Base-by-base conservation (phyloP, 2,113 vertebrate genomes). In the Furnarius figulus region DNA sequence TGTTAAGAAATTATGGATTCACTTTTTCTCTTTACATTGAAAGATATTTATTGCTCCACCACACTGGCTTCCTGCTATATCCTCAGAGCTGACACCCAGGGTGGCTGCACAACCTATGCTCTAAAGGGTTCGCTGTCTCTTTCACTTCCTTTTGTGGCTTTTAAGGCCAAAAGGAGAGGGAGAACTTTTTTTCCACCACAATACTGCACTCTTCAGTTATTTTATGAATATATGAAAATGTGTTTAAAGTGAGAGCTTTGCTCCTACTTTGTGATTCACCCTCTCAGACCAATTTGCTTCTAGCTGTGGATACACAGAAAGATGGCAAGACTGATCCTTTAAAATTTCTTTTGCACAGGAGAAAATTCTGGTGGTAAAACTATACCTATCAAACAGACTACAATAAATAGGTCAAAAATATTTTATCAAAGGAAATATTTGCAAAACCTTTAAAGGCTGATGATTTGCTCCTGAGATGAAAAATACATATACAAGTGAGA, bases 141-240 rank as follows among this genome's bases (percentile, higher is more conserved):
- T 70, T 94, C 68, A 96, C 59, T 97, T 97, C 96, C 94, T 77
- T 95, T 94, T 91, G 93, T 35, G 63, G 87, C 37, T 96, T 94
- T 84, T 18, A 93, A 94, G 72, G 85, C 74, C 47, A 11, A 93
- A 90, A 89, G 1, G 6, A 68, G 59, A 76, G 44, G 44, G 46
- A 70, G 8, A 42, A 8, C 11, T 44, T 70, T 31, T 47, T 27
- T 73, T 22, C 33, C 52, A 85, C 22, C 33, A 84, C 25, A 85
- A 21, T 55, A 52, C 8, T 16, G 30, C 40, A 49, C 33, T 65
- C 73, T 50, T 70, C n/a, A 17, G 8, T 58, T 87, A 37, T 42
- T 84, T 80, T 27, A 61, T 15, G 7, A 82, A 78, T 17, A 63
- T 2, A 7, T 77, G 14, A 1, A 77, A 49, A 21, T 9, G 9